A percentile compares a stretch with the other conserved stretches of the same genome.
phyloP scores from a whole-genome alignment of 2,113 vertebrate species.

The Hippocampus barbouri region DNA sequence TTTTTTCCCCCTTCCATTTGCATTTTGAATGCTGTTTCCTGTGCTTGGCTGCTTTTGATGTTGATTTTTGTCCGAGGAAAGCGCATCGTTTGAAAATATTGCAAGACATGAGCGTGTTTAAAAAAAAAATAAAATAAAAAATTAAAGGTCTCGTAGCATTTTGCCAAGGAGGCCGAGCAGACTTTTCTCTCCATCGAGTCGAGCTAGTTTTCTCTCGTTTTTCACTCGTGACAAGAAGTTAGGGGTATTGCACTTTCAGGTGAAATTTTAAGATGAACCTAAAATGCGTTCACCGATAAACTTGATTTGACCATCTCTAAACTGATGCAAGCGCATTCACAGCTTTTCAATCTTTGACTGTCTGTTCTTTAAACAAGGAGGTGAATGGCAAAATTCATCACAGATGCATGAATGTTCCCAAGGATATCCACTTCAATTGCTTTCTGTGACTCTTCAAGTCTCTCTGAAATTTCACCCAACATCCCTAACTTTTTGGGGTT shows the following conservation, averaged over 20 bases:
- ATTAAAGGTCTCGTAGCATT: conserved; percentile 43
- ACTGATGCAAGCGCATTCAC: background rate
- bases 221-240: background rate
- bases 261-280: background rate
- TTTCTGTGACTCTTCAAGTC: too few relatives aligned
- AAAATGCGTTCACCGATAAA: background rate
- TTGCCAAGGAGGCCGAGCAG: conserved; percentile 9
- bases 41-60: conserved; percentile 62
- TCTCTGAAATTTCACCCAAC: background rate
- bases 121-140: conserved; percentile 3
- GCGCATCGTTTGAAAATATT: conserved; percentile 40
- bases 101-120: conserved; percentile 40
- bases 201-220: conserved; percentile 11
- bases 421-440: too few relatives aligned
- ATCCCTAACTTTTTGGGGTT: background rate
- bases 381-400: too few relatives aligned
- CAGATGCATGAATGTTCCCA: too few relatives aligned
- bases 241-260: background rate
- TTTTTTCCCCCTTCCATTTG: background rate
- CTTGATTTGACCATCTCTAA: background rate
- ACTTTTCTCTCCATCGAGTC: conserved; percentile 12
- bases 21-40: conserved; percentile 48
- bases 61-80: conserved; percentile 51
- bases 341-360: background rate
- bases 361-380: too few relatives aligned